A percentile compares a stretch with the other conserved stretches of the same genome.
These are phyloP conservation scores for Avahi laniger DNA, from an alignment of 2,797 vertebrate species.

Conservation along the genomic window DNA sequence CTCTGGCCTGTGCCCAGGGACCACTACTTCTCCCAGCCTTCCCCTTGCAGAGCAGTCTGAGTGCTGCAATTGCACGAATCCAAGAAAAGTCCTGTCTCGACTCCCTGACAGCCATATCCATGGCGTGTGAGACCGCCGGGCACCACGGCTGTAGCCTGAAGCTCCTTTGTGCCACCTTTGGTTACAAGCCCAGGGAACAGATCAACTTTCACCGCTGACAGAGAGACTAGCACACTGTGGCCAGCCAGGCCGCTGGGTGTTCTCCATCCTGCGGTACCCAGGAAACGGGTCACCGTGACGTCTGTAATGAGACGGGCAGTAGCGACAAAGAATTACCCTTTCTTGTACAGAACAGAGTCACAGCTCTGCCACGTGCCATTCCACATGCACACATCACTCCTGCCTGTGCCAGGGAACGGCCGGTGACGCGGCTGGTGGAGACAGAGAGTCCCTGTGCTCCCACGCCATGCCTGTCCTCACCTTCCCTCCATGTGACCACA, in stretches of 20 bases:
- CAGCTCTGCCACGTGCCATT: neutral
- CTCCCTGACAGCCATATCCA: neutral
- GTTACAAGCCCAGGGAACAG: neutral
- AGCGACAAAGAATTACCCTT: neutral
- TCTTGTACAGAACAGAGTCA: neutral
- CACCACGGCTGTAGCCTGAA: neutral
- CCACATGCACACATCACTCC: neutral
- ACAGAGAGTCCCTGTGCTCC: neutral
- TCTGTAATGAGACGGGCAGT: neutral
- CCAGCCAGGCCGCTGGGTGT: neutral
- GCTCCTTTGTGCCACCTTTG: neutral
- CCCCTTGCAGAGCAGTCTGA: neutral
- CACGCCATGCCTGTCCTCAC: neutral
- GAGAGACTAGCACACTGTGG: neutral
- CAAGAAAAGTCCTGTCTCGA: neutral
- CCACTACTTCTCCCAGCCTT: neutral
- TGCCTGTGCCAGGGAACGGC: neutral
- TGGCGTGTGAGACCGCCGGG: neutral
- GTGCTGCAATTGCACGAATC: neutral
- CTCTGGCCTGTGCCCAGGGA: neutral
- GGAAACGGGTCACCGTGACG: neutral
- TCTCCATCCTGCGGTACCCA: neutral
- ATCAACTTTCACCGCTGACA: too few relatives aligned
- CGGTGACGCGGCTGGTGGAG: neutral
- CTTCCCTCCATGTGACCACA: neutral